Evolutionary conservation across 92 coral and sea anemone genomes (phyloP).

Genomic region (Hydrozoanthus gracilis): DNA sequence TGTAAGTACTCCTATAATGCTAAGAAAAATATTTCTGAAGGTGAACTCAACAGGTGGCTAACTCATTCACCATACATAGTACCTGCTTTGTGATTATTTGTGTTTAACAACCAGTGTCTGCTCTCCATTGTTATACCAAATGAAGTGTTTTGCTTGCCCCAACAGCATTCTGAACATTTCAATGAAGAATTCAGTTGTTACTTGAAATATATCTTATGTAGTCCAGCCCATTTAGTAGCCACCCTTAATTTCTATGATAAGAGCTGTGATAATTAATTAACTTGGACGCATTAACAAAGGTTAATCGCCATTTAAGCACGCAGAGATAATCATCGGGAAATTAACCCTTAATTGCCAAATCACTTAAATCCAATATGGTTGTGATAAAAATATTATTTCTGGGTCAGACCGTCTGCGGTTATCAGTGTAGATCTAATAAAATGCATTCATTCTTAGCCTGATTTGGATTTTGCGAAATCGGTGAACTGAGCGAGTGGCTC

Average conservation of each 20-base stretch:
- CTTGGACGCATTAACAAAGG: neutral
- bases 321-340: neutral
- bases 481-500: constrained; percentile 17
- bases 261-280: neutral
- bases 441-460: neutral
- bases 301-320: neutral
- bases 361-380: neutral
- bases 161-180: neutral
- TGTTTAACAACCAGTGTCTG: neutral
- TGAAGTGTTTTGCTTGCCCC: neutral
- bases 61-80: neutral
- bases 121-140: neutral
- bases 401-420: neutral
- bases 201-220: neutral
- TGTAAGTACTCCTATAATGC: neutral
- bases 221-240: neutral
- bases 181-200: neutral
- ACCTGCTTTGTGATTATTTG: constrained; percentile 37
- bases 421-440: neutral
- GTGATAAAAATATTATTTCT: neutral
- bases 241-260: neutral
- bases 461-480: constrained; percentile 45
- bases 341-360: constrained; percentile 20
- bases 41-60: constrained; percentile 7
- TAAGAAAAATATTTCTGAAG: neutral